Evolutionary conservation across 2,113 vertebrate species (phyloP), one percentile per base, ranked within the genome.

Genomic region (Rattus rattus): DNA sequence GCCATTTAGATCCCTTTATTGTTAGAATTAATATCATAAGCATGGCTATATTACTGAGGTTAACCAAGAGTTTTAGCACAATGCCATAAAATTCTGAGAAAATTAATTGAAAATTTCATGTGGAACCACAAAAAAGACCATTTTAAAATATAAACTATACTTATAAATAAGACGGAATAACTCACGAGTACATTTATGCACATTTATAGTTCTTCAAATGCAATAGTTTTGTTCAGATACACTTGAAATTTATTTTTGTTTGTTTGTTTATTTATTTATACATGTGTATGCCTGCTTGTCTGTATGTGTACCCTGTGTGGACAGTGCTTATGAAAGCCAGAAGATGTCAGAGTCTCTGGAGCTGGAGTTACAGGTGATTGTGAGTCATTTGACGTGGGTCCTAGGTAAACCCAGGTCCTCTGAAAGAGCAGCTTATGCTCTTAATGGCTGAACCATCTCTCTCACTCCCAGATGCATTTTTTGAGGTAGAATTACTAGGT

Each of bases 401-500:
- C n/a, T 83, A n/a, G 56, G 81, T 61, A 17, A 84, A 43, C 36
- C n/a, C 43, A 39, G 6, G 22, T 83, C 13, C 0, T 84, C 22
- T 61, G 56, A 12, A 28, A 43, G 13, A 84, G 5, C 22, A 26
- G 13, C 7, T 2, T 43, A 39, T 47, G 26, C 39, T 65, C 59
- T 19, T 85, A 28, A 43, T 43, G 43, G 26, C 24, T 43, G n/a
- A 85, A 14, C 14, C n/a, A 84, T 84, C n/a, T 47, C n/a, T 65
- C 14, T 16, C 47, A 6, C n/a, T 63, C 81, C 14, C 24, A 65
- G n/a, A 63, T 91, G 36, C 3, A 80, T 84, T 92, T 95, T 63
- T 90, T 94, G 43, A 96, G 89, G 89, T 70, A 80, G 33, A 72
- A 47, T 92, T 90, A 80, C 49, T 84, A 80, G 26, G 30, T 19